Base-by-base conservation (phyloP, 2,113 vertebrate genomes). In the Etheostoma cragini region DNA sequence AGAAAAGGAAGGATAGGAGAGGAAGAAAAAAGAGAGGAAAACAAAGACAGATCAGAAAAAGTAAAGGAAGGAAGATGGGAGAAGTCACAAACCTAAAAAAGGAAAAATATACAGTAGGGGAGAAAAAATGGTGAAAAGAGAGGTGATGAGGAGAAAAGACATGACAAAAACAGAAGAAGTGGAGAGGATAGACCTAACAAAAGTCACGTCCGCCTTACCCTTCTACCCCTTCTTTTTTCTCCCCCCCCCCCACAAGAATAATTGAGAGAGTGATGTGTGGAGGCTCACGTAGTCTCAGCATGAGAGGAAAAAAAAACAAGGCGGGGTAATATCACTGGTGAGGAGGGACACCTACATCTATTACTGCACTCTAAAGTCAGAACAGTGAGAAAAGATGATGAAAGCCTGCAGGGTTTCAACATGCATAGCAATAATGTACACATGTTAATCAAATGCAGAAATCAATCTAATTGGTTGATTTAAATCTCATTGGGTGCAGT, bases 261-360 rank as follows among this genome's bases (percentile, higher is more conserved):
- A 72, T 70, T 12, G 1, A 38, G 30, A 57, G 50, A 16, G 72
- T 26, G 79, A 77, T 80, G 83, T 88, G 91, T 14, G 16, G 61
- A 80, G 42, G 53, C 80, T 87, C 89, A 90, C 71, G 84, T 90
- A 90, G 72, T 56, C 85, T 54, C 66, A 62, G 73, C 42, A 22
- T 19, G 35, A 46, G 21, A 66, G 47, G 64, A 24, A 52, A 72
- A 66, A 71, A 15, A 19, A 6, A 2, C 4, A 17, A 19, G 46
- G 65, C 5, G 8, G 75, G 2, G 76, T 6, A 50, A 35, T 13
- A 8, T 46, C 10, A 0, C 3, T 33, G 15, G 13, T 61, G 49
- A 6, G 26, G 60, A 33, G 33, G 45, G n/a, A 49, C 12, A 74
- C 26, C 26, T 14, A 66, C 45, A 21, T 47, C 26, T 56, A 11